Conservation (phyloP, 2,113 vertebrate species). For the Mastomys coucha region DNA sequence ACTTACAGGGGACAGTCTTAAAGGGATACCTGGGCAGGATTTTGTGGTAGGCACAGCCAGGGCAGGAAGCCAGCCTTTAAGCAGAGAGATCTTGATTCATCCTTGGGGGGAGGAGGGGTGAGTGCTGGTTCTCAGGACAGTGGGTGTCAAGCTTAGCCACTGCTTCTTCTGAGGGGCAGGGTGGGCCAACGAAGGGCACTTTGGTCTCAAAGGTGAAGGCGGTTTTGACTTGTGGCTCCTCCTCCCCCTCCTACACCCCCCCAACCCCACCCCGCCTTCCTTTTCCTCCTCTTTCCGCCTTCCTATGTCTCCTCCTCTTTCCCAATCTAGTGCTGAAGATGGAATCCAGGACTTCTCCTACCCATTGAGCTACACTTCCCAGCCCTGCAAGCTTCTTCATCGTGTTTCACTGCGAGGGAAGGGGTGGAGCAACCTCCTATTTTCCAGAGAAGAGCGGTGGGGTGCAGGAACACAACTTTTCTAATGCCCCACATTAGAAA, state of each 20-base stretch:
- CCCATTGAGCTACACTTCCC: neutral
- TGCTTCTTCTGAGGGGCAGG: neutral
- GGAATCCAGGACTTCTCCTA: neutral
- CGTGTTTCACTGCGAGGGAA: neutral
- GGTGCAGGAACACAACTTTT: neutral
- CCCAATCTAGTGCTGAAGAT: neutral
- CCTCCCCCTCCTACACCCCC: no score
- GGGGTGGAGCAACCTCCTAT: neutral
- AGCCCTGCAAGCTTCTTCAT: neutral
- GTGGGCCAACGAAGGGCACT: neutral
- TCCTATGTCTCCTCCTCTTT: neutral
- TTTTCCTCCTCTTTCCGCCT: neutral
- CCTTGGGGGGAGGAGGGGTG: neutral
- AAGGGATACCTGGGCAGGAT: neutral
- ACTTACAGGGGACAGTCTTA: neutral
- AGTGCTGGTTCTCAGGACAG: neutral
- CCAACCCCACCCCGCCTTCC: no score
- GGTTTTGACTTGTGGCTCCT: neutral
- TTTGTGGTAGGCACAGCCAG: neutral
- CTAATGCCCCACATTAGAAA: neutral
- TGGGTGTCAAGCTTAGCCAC: neutral
- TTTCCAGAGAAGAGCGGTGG: neutral
- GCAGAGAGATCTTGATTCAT: constrained; percentile 41
- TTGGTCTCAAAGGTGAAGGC: neutral
- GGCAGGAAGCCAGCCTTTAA: neutral